A percentile compares a stretch with the other conserved stretches of the same genome.
phyloP scores from a whole-genome alignment of 2,888 invertebrate species.

The Leptinotarsa tumamoca region DNA sequence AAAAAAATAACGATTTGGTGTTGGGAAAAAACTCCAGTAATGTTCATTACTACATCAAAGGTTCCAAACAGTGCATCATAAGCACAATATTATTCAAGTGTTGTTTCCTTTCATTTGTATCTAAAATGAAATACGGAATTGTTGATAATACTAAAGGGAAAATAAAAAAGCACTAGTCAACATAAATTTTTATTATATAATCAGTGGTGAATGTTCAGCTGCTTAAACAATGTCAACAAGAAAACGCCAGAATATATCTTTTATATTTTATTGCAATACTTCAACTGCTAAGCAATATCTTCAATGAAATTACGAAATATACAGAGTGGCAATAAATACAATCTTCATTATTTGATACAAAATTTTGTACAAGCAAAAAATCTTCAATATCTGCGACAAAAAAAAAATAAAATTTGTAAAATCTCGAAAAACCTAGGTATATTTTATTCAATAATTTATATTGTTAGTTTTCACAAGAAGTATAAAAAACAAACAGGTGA shows the following conservation, averaged over 20 bases:
- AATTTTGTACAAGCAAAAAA: conserved; percentile 54
- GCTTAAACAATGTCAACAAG: conserved; percentile 46
- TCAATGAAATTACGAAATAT: conserved; percentile 52
- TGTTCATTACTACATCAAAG: too few species aligned
- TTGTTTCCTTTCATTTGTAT: too few species aligned
- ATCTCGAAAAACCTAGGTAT: conserved; percentile 31
- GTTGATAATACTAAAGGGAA: not conserved
- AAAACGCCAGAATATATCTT: conserved; percentile 47
- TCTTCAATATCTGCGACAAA: conserved; percentile 37
- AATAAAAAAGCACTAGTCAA: conserved; percentile 29
- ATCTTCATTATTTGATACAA: conserved; percentile 52
- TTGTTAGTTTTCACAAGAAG: conserved; percentile 44
- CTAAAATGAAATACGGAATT: too few species aligned
- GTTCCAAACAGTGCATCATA: too few species aligned
- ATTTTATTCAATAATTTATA: conserved; percentile 40
- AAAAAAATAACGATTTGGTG: too few species aligned
- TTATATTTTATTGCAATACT: conserved; percentile 46
- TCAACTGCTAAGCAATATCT: conserved; percentile 53
- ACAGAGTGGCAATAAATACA: conserved; percentile 54
- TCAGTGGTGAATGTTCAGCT: conserved; percentile 35
- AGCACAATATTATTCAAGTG: too few species aligned
- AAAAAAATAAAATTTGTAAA: conserved; percentile 40
- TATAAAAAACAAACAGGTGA: conserved; percentile 41
- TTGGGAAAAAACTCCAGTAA: too few species aligned
- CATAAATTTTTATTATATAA: conserved; percentile 44